Evolutionary conservation across 2,113 vertebrate species (phyloP).

Genomic region (Bos taurus): ARS-UCD2.0 NC_037338.1:25588501-25589000

Average conservation of each 20-base stretch:
- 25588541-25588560: not conserved
- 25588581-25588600: not conserved
- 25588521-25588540: not conserved
- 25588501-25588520: conserved; percentile 40
- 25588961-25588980: conserved; percentile 16
- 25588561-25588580: not conserved
- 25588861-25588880: conserved; percentile 62
- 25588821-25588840: conserved; percentile 59
- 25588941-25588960: not conserved
- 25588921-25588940: conserved; percentile 42
- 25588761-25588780: conserved; percentile 57
- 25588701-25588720: conserved; percentile 53
- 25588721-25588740: conserved; percentile 60
- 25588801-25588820: conserved; percentile 51
- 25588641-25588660: not conserved
- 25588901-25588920: conserved; percentile 58
- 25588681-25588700: conserved; percentile 59
- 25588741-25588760: conserved; percentile 50
- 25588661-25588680: conserved; percentile 6
- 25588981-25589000: not conserved
- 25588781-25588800: conserved; percentile 61
- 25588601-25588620: not conserved
- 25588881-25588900: conserved; percentile 41
- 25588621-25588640: not conserved
- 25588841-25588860: conserved; percentile 60